Evolutionary conservation across 1,140 invertebrate species (phyloP).

Genomic region (Vanessa tameamea): DNA sequence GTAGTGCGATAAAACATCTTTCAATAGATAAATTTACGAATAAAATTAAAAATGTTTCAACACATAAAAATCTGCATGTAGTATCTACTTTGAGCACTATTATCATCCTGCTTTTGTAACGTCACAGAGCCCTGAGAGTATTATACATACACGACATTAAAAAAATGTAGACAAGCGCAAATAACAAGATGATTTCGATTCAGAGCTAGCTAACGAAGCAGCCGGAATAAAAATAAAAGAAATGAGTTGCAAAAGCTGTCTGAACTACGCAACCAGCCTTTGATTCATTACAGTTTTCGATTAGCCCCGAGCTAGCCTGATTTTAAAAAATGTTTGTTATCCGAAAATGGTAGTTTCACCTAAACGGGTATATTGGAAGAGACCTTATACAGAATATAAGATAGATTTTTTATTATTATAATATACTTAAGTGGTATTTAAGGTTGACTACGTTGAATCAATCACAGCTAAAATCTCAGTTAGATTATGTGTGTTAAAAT

Average conservation of each 20-base stretch:
- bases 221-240: conserved; percentile 58
- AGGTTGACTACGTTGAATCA: too few species aligned
- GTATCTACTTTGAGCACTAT: too few species aligned
- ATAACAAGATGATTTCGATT: conserved; percentile 73
- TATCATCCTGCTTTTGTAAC: background rate
- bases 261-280: conserved; percentile 68
- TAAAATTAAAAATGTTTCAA: too few species aligned
- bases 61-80: too few species aligned
- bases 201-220: conserved; percentile 64
- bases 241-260: conserved; percentile 57
- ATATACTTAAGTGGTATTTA: background rate
- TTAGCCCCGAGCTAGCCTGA: conserved; percentile 54
- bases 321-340: conserved; percentile 50
- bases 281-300: conserved; percentile 77
- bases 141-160: conserved; percentile 17
- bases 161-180: conserved; percentile 35
- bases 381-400: background rate
- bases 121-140: background rate
- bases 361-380: conserved; percentile 5
- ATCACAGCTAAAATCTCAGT: too few species aligned
- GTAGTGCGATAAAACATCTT: too few species aligned
- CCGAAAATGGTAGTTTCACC: conserved; percentile 32
- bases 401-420: background rate
- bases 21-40: too few species aligned
- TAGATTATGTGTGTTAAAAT: too few species aligned